Conservation (phyloP, 2,888 invertebrate genomes). For the Mythimna loreyi region DNA sequence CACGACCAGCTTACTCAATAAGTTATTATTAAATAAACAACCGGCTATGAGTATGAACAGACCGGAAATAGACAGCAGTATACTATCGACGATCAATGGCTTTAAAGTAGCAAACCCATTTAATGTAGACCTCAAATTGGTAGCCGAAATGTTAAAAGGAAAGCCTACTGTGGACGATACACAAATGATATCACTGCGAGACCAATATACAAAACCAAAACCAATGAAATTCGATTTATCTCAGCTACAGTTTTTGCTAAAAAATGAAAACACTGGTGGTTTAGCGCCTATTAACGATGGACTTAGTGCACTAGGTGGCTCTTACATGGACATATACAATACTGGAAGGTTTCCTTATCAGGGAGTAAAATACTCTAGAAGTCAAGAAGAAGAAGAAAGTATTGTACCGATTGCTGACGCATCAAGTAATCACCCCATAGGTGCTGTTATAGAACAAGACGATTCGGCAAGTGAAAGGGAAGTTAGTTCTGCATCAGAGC, state of each 20-base stretch:
- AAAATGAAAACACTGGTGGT: conserved; percentile 79
- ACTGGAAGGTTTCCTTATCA: conserved; percentile 82
- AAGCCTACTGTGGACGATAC: conserved; percentile 81
- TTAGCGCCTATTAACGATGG: conserved; percentile 75
- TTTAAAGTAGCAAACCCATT: conserved; percentile 89
- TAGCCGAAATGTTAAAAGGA: conserved; percentile 87
- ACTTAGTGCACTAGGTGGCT: conserved; percentile 73
- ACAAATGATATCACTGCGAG: conserved; percentile 77
- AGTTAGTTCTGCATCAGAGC: conserved; percentile 72
- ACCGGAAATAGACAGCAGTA: conserved; percentile 80
- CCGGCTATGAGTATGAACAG: conserved; percentile 71
- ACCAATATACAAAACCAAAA: conserved; percentile 77
- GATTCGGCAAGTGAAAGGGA: conserved; percentile 77
- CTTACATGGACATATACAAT: conserved; percentile 82
- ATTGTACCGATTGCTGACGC: conserved; percentile 84
- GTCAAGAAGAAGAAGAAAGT: conserved; percentile 87
- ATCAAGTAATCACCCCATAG: conserved; percentile 85
- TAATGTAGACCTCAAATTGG: conserved; percentile 87
- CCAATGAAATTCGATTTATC: conserved; percentile 82
- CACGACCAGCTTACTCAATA: conserved; percentile 79
- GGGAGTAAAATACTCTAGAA: conserved; percentile 86
- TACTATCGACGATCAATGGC: conserved; percentile 86
- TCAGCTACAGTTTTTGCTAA: conserved; percentile 81
- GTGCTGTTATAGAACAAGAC: conserved; percentile 87
- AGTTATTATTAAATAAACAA: conserved; percentile 80